A percentile compares a stretch with the other conserved stretches of the same genome.
Evolutionary conservation across 2,113 vertebrate genomes (phyloP).

Genomic region (Spea bombifrons): DNA sequence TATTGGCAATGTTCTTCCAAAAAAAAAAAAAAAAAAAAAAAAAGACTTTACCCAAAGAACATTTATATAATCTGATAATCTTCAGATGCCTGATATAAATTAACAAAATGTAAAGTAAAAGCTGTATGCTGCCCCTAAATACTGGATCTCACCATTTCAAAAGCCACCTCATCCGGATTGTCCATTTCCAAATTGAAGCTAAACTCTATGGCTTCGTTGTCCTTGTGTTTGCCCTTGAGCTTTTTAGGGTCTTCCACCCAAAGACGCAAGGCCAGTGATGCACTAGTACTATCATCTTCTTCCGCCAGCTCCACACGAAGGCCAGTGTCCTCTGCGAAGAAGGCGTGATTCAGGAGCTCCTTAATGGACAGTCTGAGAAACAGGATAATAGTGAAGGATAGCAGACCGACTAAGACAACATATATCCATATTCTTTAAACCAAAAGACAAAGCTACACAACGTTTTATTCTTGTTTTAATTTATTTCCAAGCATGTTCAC

Average conservation of each 20-base stretch:
- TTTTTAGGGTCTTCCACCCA: constrained; percentile 96
- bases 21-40: too few species aligned
- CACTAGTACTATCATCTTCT: constrained; percentile 73
- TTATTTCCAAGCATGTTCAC: too few species aligned
- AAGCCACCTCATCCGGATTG: constrained; percentile 86
- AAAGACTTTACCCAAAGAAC: too few species aligned
- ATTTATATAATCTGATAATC: too few species aligned
- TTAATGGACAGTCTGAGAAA: constrained; percentile 78
- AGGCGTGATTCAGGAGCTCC: constrained; percentile 83
- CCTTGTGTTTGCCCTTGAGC: constrained; percentile 93
- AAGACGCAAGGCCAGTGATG: constrained; percentile 82
- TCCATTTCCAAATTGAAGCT: constrained; percentile 88
- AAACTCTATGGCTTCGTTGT: constrained; percentile 97
- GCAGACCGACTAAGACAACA: neutral
- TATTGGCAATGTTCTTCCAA: too few species aligned
- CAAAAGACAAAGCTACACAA: neutral
- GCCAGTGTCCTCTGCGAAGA: constrained; percentile 92
- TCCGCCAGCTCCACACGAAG: constrained; percentile 89
- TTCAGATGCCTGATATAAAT: too few species aligned
- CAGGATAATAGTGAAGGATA: constrained; percentile 20
- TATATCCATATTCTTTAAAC: neutral
- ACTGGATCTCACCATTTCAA: constrained; percentile 82
- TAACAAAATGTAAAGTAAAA: too few species aligned
- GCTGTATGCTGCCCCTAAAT: neutral
- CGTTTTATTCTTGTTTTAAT: too few species aligned